Base-by-base conservation (phyloP, 2,888 invertebrate genomes). In the Carterocephalus palaemon region DNA sequence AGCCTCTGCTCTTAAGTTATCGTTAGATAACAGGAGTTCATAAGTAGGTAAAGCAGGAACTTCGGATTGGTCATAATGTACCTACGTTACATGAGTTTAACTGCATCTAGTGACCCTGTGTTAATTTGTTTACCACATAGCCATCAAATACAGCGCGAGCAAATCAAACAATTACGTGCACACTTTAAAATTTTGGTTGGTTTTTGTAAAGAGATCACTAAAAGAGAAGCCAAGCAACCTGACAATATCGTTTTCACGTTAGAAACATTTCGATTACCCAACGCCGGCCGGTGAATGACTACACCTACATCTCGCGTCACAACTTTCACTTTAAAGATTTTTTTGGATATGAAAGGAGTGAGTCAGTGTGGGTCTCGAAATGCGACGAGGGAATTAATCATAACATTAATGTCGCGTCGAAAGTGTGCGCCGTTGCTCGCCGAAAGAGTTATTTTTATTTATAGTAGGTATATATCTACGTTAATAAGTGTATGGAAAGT, bases 291-390 rank as follows among this genome's bases (percentile, higher is more conserved):
- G 52, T 54, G 64, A 75, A 69, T 75, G 74, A 75, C 74, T 70
- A 74, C 72, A 66, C 75, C 70, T 23, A 36, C 34, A 26, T 75
- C 78, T 75, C 74, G 67, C 65, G 57, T 58, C 67, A 65, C 70
- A 71, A 85, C 85, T 85, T 85, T 85, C 85, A 85, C 85, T 85
- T 80, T 66, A 72, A 73, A 67, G 57, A n/a, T 71, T 78, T 78
- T 84, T 43, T 83, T 72, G 74, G 71, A 63, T 62, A 71, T 55
- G 62, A 60, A 59, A 60, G 54, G 52, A 57, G 53, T 60, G 55
- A 60, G 47, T 60, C 56, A 53, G 52, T 52, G 53, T 47, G 47
- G 43, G 52, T 52, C 51, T 47, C 51, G 56, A 57, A 51, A 56
- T 50, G 54, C 57, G 55, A 51, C 34, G 23, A 48, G 37, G 42